phyloP scores from a whole-genome alignment of 2,888 invertebrate species.

The Galerucella pusilla region DNA sequence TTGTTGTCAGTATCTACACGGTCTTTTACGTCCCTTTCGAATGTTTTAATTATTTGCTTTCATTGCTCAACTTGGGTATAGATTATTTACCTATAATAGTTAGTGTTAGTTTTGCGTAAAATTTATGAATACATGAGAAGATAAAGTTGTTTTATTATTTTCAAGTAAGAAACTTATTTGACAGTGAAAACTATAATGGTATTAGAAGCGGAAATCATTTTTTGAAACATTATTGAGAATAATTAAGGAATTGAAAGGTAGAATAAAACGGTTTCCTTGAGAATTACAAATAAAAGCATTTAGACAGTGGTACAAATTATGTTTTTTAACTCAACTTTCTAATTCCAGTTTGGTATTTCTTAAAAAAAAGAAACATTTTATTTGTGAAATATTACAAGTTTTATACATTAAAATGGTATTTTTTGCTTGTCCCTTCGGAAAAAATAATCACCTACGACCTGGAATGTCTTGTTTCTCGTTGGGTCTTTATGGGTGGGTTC shows the following conservation, averaged over 20 bases:
- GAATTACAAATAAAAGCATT: too few species aligned
- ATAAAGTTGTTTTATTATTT: background rate
- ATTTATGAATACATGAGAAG: background rate
- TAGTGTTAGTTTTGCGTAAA: background rate
- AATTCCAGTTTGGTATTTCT: too few species aligned
- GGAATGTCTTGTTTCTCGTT: slow-evolving; percentile 25
- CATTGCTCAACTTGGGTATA: background rate
- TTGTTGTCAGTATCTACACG: background rate
- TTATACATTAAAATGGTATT: background rate
- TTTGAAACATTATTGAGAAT: too few species aligned
- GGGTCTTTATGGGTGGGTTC: slow-evolving; percentile 55
- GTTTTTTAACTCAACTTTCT: too few species aligned
- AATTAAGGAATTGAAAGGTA: too few species aligned
- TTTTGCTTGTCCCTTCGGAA: background rate
- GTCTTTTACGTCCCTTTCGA: background rate
- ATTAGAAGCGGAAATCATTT: too few species aligned
- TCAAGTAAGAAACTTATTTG: too few species aligned
- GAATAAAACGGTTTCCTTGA: too few species aligned
- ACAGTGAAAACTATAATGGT: too few species aligned
- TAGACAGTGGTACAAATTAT: too few species aligned
- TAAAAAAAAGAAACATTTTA: too few species aligned
- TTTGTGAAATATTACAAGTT: too few species aligned
- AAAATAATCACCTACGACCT: slow-evolving; percentile 5
- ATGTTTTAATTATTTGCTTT: slow-evolving; percentile 1
- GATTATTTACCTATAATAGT: background rate